Base-by-base conservation (phyloP, 2,113 vertebrate species). In the Channa maculata region DNA sequence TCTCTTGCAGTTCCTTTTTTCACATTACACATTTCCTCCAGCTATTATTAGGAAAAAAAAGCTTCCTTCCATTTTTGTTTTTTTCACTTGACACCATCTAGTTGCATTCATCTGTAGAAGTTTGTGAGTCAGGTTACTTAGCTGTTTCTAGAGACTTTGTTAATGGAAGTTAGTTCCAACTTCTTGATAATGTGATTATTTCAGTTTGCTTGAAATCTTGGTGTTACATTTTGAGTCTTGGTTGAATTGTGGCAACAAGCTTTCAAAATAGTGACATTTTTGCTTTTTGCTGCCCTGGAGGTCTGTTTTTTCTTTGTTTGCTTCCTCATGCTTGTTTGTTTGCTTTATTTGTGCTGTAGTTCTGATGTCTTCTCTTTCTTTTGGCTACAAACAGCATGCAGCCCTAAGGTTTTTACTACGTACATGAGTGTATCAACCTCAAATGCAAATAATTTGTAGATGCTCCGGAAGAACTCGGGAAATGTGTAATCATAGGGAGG, bases 31-130 rank as follows among this genome's bases (percentile, higher is more conserved):
- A 34, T 11, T 82, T 73, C 72, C 65, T 80, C 41, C 2, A 37
- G 36, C 70, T 77, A 77, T 76, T 78, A 84, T 71, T 66, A 71
- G 48, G 24, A 24, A 62, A 59, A 5, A 11, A 9, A 48, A 5
- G 61, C 51, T 83, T 79, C 50, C 67, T 82, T 78, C 55, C 51
- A 34, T 38, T 24, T 24, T 24, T 24, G 58, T 77, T 41, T 65
- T 65, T 51, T 37, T 49, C 0, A 24, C 3, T 49, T 77, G 33
- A 54, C 2, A 2, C 51, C 5, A 14, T 46, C 6, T 6, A 36
- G 8, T 68, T 54, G 2, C 41, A 38, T 54, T 52, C 5, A 46
- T 74, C 11, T 58, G 37, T 57, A 51, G 64, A 89, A 50, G 6
- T 34, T 41, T 43, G 13, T 41, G 4, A 57, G 8, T 68, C 11